These are phyloP conservation scores for Channa striata DNA, from an alignment of 2,797 vertebrate species.

Conservation along the genomic window DNA sequence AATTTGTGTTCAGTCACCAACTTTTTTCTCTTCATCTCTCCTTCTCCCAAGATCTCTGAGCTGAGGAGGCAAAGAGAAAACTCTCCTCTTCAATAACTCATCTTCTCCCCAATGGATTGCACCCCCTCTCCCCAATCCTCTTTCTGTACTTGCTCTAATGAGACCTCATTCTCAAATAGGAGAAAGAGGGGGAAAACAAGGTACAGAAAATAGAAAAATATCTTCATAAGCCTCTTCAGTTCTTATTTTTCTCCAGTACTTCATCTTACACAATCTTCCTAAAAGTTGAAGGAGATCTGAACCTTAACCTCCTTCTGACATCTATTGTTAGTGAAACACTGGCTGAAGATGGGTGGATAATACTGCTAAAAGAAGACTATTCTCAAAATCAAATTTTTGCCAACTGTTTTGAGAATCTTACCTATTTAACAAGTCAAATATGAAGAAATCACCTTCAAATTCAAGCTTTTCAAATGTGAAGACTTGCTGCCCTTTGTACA, in stretches of 20 bases:
- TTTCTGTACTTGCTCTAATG: slow-evolving; percentile 15
- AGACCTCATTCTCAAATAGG: not conserved
- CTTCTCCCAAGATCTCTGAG: not conserved
- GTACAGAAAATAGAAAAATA: not conserved
- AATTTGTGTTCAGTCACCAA: not conserved
- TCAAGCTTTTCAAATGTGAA: too few relatives aligned
- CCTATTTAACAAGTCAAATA: too few relatives aligned
- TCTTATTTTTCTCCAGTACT: not conserved
- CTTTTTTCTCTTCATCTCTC: not conserved
- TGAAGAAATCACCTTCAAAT: too few relatives aligned
- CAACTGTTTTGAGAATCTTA: not conserved
- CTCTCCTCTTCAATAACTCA: slow-evolving; percentile 6
- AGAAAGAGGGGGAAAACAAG: not conserved
- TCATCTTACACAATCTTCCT: not conserved
- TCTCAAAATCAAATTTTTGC: not conserved
- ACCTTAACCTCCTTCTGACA: slow-evolving; percentile 16
- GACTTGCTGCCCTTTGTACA: too few relatives aligned
- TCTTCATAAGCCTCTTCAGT: slow-evolving; percentile 4
- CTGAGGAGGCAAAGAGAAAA: not conserved
- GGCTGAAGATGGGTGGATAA: not conserved
- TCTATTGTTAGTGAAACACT: not conserved
- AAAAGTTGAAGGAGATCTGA: slow-evolving; percentile 8
- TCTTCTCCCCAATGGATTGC: not conserved
- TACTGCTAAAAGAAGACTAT: not conserved
- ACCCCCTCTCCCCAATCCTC: not conserved